phyloP scores from a whole-genome alignment of 1,140 invertebrate genomes.

The Neotoxoptera formosana region DNA sequence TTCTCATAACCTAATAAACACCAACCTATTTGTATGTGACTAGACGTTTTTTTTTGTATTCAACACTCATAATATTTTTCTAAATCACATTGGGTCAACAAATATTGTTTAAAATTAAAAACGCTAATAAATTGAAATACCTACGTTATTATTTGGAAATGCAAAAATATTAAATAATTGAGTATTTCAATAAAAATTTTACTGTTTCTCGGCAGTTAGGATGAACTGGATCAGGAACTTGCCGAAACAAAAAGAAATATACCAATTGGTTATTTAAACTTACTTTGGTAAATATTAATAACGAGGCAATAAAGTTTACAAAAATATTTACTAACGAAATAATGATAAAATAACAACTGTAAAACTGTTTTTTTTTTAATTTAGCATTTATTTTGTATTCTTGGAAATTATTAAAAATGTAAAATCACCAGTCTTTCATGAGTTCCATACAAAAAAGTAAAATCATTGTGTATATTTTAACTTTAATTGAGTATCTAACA shows the following conservation, averaged over 20 bases:
- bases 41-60: neutral
- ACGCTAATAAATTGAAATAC: neutral
- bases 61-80: neutral
- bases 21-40: neutral
- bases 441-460: neutral
- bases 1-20: neutral
- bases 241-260: no score
- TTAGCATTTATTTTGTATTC: neutral
- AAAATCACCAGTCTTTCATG: neutral
- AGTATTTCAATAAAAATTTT: neutral
- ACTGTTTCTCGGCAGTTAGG: neutral
- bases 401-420: neutral
- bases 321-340: conserved; percentile 1
- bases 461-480: neutral
- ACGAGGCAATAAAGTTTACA: neutral
- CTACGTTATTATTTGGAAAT: neutral
- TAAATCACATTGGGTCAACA: neutral
- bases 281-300: neutral
- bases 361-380: neutral
- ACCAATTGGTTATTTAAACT: neutral
- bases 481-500: neutral
- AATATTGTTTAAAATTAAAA: neutral
- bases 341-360: neutral
- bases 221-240: neutral
- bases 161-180: neutral